These are phyloP conservation scores for Tetragnatha versicolor DNA, from an alignment of 1,140 invertebrate genomes.

Conservation along the genomic window DNA sequence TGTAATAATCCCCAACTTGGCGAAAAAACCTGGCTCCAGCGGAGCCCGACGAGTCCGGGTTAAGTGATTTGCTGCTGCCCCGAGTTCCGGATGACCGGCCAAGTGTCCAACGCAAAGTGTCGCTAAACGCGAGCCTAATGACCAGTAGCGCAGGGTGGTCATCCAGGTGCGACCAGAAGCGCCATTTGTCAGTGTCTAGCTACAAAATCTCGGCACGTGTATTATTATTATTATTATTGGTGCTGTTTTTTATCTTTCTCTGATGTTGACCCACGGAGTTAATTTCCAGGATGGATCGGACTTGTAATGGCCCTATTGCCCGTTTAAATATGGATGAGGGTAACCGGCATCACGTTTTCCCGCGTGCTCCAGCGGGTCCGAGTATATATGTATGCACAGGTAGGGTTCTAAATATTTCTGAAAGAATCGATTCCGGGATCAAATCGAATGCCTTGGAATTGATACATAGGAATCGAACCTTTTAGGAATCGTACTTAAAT, in stretches of 20 bases:
- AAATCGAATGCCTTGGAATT: too few species aligned
- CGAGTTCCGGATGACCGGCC: slow-evolving; percentile 19
- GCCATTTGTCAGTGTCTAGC: slow-evolving; percentile 46
- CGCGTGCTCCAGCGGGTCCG: too few species aligned
- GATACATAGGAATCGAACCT: too few species aligned
- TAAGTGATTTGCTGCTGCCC: slow-evolving; percentile 50
- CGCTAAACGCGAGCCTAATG: slow-evolving; percentile 52
- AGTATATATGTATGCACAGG: too few species aligned
- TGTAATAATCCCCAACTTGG: too few species aligned
- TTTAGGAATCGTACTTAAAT: too few species aligned
- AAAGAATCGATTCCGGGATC: too few species aligned
- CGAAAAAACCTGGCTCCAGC: neutral
- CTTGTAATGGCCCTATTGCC: neutral
- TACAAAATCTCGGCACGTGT: slow-evolving; percentile 53
- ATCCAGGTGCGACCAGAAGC: slow-evolving; percentile 40
- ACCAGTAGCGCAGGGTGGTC: slow-evolving; percentile 48
- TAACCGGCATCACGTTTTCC: too few species aligned
- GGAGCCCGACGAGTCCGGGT: neutral
- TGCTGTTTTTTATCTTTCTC: neutral
- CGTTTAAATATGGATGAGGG: slow-evolving; percentile 45
- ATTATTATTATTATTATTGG: neutral
- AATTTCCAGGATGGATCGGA: slow-evolving; percentile 24
- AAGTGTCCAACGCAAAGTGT: slow-evolving; percentile 39
- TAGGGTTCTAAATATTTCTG: too few species aligned
- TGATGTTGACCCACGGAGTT: slow-evolving; percentile 7